Conservation (phyloP, 2,888 invertebrate species). For the Tetramorium bicarinatum region DNA sequence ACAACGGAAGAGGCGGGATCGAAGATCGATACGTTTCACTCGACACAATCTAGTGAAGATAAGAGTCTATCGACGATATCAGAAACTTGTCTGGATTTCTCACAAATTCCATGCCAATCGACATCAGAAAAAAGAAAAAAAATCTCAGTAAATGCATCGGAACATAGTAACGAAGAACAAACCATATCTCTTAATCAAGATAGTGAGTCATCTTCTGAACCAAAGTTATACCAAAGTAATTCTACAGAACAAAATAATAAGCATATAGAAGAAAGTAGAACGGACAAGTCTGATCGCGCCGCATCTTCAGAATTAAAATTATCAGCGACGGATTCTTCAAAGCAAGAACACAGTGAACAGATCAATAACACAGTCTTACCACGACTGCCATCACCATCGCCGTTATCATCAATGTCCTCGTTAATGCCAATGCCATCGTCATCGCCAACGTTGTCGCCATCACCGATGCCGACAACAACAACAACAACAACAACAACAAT, state of each 20-base stretch:
- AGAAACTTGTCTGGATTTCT: not conserved
- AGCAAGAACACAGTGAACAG: conserved; percentile 1
- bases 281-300: not conserved
- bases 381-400: not conserved
- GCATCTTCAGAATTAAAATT: not conserved
- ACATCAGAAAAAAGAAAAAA: not conserved
- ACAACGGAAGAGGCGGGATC: not conserved
- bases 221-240: conserved; percentile 34
- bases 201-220: not conserved
- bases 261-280: not conserved
- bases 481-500: not conserved
- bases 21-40: not conserved
- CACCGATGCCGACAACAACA: not conserved
- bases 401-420: too few relatives aligned
- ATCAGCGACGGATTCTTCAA: not conserved
- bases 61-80: not conserved
- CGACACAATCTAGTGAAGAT: conserved; percentile 10
- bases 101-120: conserved; percentile 15
- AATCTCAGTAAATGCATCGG: not conserved
- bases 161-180: conserved; percentile 2
- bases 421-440: not conserved
- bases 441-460: not conserved
- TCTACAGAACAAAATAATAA: conserved; percentile 8
- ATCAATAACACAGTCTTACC: not conserved
- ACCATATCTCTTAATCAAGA: not conserved